Conservation (phyloP, 2,113 vertebrate genomes). For the Ceyx margarethae region DNA sequence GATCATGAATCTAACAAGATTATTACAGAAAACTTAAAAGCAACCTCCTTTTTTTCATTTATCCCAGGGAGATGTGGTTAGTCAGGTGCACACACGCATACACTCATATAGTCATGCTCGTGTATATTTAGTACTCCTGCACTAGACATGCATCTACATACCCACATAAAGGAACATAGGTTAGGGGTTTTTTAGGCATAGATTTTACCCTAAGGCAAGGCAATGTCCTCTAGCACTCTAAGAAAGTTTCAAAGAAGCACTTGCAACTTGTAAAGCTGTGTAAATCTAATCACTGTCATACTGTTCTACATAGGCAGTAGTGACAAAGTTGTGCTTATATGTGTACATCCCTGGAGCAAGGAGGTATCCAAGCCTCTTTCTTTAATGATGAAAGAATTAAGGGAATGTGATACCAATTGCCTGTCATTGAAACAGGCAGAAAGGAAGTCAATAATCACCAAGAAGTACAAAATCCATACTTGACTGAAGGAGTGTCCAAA, state of each 20-base stretch:
- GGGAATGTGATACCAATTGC: not conserved
- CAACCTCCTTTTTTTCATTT: not conserved
- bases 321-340: not conserved
- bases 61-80: not conserved
- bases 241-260: not conserved
- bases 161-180: not conserved
- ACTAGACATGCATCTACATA: fast-evolving
- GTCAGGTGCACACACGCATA: fast-evolving
- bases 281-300: not conserved
- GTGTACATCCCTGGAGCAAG: not conserved
- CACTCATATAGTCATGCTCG: fast-evolving
- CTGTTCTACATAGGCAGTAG: not conserved
- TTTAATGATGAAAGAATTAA: not conserved
- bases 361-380: not conserved
- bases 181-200: not conserved
- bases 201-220: not conserved
- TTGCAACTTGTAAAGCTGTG: not conserved
- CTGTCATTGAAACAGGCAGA: not conserved
- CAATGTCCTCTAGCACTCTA: not conserved
- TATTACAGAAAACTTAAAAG: not conserved
- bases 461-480: slow-evolving; percentile 22
- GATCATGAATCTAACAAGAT: not conserved
- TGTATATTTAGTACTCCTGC: fast-evolving
- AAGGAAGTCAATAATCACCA: slow-evolving; percentile 22
- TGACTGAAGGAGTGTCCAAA: not conserved